Evolutionary conservation across 2,113 vertebrate genomes (phyloP), one percentile per base, ranked within the genome.

Genomic region (Ceuthmochares aereus): DNA sequence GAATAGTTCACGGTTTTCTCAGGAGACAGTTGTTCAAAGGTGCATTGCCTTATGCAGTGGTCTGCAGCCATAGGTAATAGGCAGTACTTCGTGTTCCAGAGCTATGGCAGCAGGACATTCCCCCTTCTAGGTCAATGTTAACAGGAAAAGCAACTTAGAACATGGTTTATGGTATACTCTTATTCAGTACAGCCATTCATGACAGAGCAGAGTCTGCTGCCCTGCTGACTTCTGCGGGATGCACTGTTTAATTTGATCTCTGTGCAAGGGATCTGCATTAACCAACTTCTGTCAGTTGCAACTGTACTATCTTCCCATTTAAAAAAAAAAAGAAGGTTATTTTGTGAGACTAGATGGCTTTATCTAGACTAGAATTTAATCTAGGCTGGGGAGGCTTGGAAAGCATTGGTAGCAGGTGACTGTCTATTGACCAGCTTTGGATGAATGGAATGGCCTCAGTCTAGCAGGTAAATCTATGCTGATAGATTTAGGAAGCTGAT

Each of bases 401-500:
- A 67, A 49, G 21, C 7, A 0, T 88, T 79, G 37, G 32, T 12
- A 81, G 54, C 43, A 76, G 36, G 32, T 83, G 85, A 5, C 32
- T 68, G 14, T 80, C 14, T 32, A 7, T 67, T 58, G 72, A 27
- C 43, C 63, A 69, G 8, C 2, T 23, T 76, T 58, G 49, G 30
- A 20, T 58, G 49, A 58, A 74, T 22, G 36, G 36, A 49, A 36
- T 76, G 26, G 79, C 27, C 45, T 78, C 36, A 49, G n/a, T 40
- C 55, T 52, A 55, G 42, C 45, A 43, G 30, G 21, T 70, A 54
- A 69, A 8, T 64, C 16, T 82, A n/a, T n/a, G n/a, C n/a, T n/a
- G n/a, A n/a, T n/a, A n/a, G n/a, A n/a, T n/a, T n/a, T n/a, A 40
- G 32, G 80, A n/a, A 42, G 9, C 4, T 63, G 68, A 11, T 0